Evolutionary conservation across 2,888 invertebrate species (phyloP), one percentile per base, ranked within the genome.

Genomic region (Rhagonycha fulva): DNA sequence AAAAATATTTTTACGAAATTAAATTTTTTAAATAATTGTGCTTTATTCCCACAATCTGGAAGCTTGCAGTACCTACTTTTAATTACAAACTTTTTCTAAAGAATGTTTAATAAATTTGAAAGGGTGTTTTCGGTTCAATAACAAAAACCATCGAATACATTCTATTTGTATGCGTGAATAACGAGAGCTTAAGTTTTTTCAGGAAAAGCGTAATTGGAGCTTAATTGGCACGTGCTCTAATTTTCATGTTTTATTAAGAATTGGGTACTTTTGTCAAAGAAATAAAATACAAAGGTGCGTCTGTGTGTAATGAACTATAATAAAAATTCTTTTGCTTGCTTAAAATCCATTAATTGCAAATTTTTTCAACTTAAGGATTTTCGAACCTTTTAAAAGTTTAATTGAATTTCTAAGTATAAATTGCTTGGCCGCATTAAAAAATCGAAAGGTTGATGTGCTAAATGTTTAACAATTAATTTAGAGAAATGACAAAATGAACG

Each of bases 381-480:
- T 47, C 12, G 47, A 47, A 72, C 76, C 72, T 76, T 72, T 76
- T 72, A 76, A 70, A 76, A 76, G 72, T 76, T 76, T 76, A 76
- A 76, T 76, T 76, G 76, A 76, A 76, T 76, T 76, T 70, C 70
- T 70, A 76, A 72, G 72, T 72, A 72, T 72, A 69, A 68, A 69
- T 68, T 70, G 75, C 30, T 63, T 23, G 69, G 62, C 67, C 62
- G 69, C 47, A 70, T 12, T 23, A 23, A 23, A 62, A 62, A 14
- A 62, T 14, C 69, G 72, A 66, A 66, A 72, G 67, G 71, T 69
- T n/a, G 47, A 47, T n/a, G 12, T 26, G 7, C 5, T n/a, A 47
- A 47, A 47, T 47, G n/a, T n/a, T 12, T 7, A n/a, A 47, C 47
- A 47, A 47, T 47, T 47, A 47, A 47, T 47, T 47, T 47, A n/a